phyloP scores from a whole-genome alignment of 2,888 invertebrate species.

The Amphipyra berbera region DNA sequence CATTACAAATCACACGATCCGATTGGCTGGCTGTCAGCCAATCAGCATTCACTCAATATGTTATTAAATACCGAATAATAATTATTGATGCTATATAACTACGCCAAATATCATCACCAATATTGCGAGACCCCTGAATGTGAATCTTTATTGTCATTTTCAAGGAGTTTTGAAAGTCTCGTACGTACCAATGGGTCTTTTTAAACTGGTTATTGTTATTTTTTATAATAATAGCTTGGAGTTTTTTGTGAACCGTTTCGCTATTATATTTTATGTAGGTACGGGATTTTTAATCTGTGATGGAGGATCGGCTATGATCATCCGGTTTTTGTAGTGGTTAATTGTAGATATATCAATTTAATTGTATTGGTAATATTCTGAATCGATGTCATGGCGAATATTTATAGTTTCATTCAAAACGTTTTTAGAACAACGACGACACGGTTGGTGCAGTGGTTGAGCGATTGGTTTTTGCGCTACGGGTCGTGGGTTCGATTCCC shows the following conservation, averaged over 20 bases:
- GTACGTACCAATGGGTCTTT: slow-evolving; percentile 49
- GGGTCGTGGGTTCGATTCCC: too few species aligned
- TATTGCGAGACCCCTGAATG: slow-evolving; percentile 56
- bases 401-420: neutral
- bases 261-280: slow-evolving; percentile 45
- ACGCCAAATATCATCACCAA: slow-evolving; percentile 67
- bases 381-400: slow-evolving; percentile 12
- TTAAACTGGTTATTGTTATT: slow-evolving; percentile 54
- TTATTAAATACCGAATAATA: slow-evolving; percentile 76
- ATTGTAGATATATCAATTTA: slow-evolving; percentile 28
- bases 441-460: too few species aligned
- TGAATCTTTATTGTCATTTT: slow-evolving; percentile 55
- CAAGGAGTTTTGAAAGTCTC: slow-evolving; percentile 25
- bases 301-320: slow-evolving; percentile 40
- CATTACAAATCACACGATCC: slow-evolving; percentile 74
- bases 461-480: too few species aligned
- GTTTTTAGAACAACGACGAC: too few species aligned
- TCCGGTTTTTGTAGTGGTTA: slow-evolving; percentile 25
- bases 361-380: slow-evolving; percentile 17
- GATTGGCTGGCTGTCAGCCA: slow-evolving; percentile 79
- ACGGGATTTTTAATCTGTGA: slow-evolving; percentile 36
- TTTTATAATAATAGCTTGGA: slow-evolving; percentile 55
- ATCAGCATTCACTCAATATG: slow-evolving; percentile 66
- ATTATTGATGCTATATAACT: slow-evolving; percentile 56
- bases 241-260: slow-evolving; percentile 57